These are phyloP conservation scores for Ophion obscuratus DNA, from an alignment of 2,888 invertebrate species.

Conservation along the genomic window DNA sequence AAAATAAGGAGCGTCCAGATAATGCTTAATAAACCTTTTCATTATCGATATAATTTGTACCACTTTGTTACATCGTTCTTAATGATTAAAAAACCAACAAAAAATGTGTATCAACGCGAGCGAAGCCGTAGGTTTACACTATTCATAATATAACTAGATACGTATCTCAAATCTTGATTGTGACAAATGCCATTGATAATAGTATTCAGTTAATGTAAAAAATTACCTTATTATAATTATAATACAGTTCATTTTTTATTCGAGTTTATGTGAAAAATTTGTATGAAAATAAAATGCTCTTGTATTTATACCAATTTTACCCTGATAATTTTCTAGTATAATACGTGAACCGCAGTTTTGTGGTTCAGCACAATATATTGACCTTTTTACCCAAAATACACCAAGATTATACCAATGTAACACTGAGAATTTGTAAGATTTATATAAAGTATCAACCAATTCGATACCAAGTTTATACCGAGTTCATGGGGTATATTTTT, in stretches of 20 bases:
- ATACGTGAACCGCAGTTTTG: slow-evolving; percentile 6
- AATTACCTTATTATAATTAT: not conserved
- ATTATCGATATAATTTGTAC: not conserved
- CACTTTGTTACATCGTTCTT: not conserved
- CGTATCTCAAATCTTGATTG: not conserved
- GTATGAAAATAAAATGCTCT: slow-evolving; percentile 2
- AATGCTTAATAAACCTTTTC: slow-evolving; percentile 1
- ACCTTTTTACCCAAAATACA: slow-evolving; percentile 2
- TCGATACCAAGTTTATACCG: slow-evolving; percentile 9
- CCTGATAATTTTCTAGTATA: not conserved
- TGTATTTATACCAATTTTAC: not conserved
- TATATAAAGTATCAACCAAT: slow-evolving; percentile 4
- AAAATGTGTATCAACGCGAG: not conserved
- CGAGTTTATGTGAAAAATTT: not conserved
- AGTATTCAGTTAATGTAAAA: not conserved
- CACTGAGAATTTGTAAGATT: slow-evolving; percentile 15
- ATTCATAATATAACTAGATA: no score
- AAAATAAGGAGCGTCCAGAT: slow-evolving; percentile 13
- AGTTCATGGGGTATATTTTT: not conserved
- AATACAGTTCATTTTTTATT: slow-evolving; percentile 9
- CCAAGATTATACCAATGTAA: slow-evolving; percentile 2
- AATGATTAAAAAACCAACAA: not conserved
- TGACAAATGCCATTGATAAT: not conserved
- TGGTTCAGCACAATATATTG: not conserved
- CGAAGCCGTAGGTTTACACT: not conserved